These are phyloP conservation scores for Dromaius novaehollandiae DNA, from an alignment of 2,113 vertebrate species.

Conservation along the genomic window DNA sequence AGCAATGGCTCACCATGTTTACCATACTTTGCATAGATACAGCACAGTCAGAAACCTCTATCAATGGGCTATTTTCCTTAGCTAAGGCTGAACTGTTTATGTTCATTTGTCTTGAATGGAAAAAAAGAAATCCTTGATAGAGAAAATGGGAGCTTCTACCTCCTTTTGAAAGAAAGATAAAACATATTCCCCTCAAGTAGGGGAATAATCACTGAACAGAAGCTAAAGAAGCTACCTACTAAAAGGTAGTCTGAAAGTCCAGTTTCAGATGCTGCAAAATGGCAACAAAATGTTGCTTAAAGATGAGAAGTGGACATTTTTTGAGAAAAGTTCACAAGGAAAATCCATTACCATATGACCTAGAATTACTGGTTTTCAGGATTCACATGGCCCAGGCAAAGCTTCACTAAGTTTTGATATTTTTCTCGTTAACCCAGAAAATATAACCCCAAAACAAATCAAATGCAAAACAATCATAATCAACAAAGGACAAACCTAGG, in stretches of 20 bases:
- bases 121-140: not conserved
- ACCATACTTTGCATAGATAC: not conserved
- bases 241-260: not conserved
- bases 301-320: not conserved
- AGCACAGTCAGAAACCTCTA: not conserved
- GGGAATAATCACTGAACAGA: not conserved
- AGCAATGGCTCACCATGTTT: not conserved
- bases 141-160: not conserved
- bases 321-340: not conserved
- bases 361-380: not conserved
- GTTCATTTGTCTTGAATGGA: not conserved
- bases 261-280: not conserved
- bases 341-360: not conserved
- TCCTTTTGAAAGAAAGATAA: not conserved
- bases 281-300: not conserved
- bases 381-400: not conserved
- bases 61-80: not conserved
- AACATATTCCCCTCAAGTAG: not conserved
- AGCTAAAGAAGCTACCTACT: not conserved
- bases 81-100: not conserved
- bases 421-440: not conserved
- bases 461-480: not conserved
- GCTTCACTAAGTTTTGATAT: not conserved
- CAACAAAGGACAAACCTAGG: not conserved
- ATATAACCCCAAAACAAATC: not conserved